Evolutionary conservation across 2,113 vertebrate genomes (phyloP).

Genomic region (Gnathonemus longibarbis): DNA sequence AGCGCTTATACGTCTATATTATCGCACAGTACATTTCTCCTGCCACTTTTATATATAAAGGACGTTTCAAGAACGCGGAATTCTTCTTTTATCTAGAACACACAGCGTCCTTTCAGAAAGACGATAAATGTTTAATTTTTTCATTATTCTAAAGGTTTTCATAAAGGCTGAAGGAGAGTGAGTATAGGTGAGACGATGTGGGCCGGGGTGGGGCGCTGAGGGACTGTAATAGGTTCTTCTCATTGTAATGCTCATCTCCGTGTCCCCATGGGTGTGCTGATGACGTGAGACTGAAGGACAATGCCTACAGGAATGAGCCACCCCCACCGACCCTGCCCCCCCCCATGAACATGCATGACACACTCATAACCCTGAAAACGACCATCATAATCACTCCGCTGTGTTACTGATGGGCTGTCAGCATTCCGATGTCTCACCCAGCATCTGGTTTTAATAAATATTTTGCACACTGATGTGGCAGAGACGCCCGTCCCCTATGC

Average conservation of each 20-base stretch:
- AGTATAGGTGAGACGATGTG: neutral
- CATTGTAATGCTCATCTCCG: neutral
- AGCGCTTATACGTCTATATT: neutral
- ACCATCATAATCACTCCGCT: neutral
- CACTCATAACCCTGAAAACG: neutral
- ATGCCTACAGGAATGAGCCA: neutral
- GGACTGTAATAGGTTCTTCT: neutral
- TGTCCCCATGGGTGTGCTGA: neutral
- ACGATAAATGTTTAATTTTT: constrained; percentile 7
- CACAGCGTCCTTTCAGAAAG: neutral
- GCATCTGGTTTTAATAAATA: neutral
- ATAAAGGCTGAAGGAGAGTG: neutral
- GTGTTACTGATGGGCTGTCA: neutral
- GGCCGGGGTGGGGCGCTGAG: neutral
- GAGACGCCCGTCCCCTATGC: neutral
- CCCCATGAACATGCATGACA: neutral
- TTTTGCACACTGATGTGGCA: neutral
- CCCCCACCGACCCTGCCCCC: neutral
- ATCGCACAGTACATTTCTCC: neutral
- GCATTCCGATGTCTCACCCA: neutral
- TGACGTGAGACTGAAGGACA: neutral
- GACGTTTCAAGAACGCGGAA: neutral
- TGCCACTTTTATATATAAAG: neutral
- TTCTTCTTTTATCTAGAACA: neutral
- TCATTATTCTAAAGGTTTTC: constrained; percentile 1